Conservation (phyloP, 30 jellyfish, hydroid and myxozoan species). For the Hydractinia symbiolongicarpus region DNA sequence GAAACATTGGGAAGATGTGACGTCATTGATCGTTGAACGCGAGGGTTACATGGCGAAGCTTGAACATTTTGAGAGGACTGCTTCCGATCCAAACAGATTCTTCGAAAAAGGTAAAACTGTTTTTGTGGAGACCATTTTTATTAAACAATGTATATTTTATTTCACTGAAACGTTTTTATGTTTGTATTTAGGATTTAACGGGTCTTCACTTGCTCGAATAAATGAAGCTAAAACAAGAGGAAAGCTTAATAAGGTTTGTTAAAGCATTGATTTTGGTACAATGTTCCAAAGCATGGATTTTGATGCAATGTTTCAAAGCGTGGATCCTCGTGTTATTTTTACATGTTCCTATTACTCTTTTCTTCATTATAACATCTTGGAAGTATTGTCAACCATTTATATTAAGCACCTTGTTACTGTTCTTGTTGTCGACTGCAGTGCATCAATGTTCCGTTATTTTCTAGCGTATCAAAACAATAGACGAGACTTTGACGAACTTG, state of each 20-base stretch:
- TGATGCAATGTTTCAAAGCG: no score
- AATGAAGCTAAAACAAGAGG: constrained; percentile 65
- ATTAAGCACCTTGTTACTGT: no score
- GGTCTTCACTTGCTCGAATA: constrained; percentile 60
- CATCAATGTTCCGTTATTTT: background rate
- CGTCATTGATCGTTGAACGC: constrained; percentile 41
- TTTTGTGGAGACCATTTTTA: constrained; percentile 18
- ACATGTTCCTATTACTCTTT: no score
- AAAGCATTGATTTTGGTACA: background rate
- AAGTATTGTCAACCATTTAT: no score
- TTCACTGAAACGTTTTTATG: background rate
- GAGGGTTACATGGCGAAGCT: constrained; percentile 52
- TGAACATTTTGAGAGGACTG: constrained; percentile 68
- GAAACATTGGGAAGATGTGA: constrained; percentile 52
- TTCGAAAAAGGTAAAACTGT: constrained; percentile 62
- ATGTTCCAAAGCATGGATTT: no score
- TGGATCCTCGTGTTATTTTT: no score
- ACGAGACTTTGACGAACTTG: background rate
- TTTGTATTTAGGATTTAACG: constrained; percentile 34
- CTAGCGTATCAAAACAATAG: constrained; percentile 1
- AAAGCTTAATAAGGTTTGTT: constrained; percentile 41
- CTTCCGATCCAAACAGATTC: constrained; percentile 94
- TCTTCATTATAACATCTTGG: no score
- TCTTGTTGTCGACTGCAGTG: no score
- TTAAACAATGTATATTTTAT: constrained; percentile 10